Evolutionary conservation across 2,888 invertebrate species (phyloP), one percentile per base, ranked within the genome.

Genomic region (Standfussiana lucernea): DNA sequence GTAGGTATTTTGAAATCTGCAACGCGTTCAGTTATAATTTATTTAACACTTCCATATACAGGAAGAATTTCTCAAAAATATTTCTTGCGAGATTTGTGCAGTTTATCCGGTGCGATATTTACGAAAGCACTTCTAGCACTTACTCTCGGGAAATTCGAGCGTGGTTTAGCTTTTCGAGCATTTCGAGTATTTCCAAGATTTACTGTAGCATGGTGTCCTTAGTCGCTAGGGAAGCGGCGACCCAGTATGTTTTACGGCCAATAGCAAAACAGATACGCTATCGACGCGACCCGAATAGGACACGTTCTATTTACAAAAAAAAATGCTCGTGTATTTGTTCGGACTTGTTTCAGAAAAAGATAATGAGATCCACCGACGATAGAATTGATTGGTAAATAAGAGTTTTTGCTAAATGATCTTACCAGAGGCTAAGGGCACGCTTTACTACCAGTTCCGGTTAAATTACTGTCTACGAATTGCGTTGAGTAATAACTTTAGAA

Each of bases 201-300:
- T 66, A 74, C 35, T 64, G 56, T 40, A 76, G 76, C 64, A 80
- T 91, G 84, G 91, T 77, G 78, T 79, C 77, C 68, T 61, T 82
- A 83, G 47, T 80, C 67, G 75, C 73, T 65, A 68, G 89, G 92
- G 92, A 92, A 91, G 83, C 85, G 85, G 82, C 82, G 91, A 87
- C 92, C 91, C 77, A 89, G 84, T 85, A 85, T 85, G 80, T 84
- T 86, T 87, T 88, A 86, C 84, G 80, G 76, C 80, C 84, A 80
- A 83, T 83, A 83, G 85, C 82, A 74, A 75, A 64, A 64, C 65
- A 84, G 92, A 92, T 92, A 92, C 83, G 89, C 83, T 91, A 91
- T 91, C 91, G 82, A 78, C 32, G 11, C 88, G 90, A 87, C 90
- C 90, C 83, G 72, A 86, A 88, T 88, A 86, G 70, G 24, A 82